Evolutionary conservation across 2,113 vertebrate species (phyloP), one percentile per base, ranked within the genome.

Genomic region (Argyrosomus japonicus): DNA sequence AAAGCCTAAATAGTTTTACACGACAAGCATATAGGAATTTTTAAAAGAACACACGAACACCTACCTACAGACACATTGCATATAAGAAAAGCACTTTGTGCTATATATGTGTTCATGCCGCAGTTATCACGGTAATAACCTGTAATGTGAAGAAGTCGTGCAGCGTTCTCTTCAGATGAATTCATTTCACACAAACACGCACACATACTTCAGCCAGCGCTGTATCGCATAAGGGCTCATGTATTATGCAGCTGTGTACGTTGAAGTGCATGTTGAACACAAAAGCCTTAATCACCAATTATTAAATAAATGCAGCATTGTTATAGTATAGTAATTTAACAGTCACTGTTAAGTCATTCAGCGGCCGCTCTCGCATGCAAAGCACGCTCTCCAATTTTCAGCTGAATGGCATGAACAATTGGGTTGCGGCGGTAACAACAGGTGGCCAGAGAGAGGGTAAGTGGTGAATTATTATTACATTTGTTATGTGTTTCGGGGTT

Each of bases 381-480:
- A 54, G 65, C 68, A 50, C 45, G 17, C 62, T n/a, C 40, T 47
- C 32, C 57, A 21, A 8, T 75, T 73, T 62, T 64, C 62, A 58
- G 36, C 75, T 71, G 76, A 71, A 27, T 50, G 12, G 81, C 60
- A 53, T n/a, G 53, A 91, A 85, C 83, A 88, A 75, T 89, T 10
- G 65, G 74, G 77, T 54, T 71, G 87, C 32, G 25, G 84, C 65
- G 14, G 68, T 6, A 83, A 58, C 86, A 93, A 88, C 92, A 89
- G 87, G 90, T 88, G 87, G 84, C 63, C 58, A 76, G n/a, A 75
- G n/a, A 6, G 86, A 88, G 83, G 83, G 48, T 58, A 53, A 84
- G 68, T 13, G 58, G 72, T 71, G 85, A 86, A 85, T 90, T 75
- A 62, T 78, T 64, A 77, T 80, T 40, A 40, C 36, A 40, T 54